These are phyloP conservation scores for Micromys minutus DNA, from an alignment of 2,113 vertebrate species.

Conservation along the genomic window DNA sequence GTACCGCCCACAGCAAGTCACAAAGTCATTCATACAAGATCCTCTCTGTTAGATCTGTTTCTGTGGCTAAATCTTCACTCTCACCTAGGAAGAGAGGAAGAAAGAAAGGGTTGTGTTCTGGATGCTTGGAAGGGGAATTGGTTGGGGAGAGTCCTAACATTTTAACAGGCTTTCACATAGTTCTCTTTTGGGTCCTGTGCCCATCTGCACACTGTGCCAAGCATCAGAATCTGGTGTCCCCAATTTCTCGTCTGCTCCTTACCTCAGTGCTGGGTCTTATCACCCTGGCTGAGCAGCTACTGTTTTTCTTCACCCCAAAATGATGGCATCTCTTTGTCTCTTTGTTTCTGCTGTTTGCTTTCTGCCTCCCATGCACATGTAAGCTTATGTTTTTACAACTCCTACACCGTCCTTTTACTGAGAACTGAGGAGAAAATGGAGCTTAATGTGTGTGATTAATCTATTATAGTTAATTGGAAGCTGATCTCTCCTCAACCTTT, in stretches of 20 bases:
- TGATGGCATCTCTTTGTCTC: background rate
- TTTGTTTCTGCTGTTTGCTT: background rate
- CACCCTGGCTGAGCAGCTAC: background rate
- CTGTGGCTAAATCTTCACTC: background rate
- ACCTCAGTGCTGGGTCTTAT: background rate
- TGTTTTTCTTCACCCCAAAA: background rate
- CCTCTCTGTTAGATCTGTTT: background rate
- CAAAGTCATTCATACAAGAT: too few relatives aligned
- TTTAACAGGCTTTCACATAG: background rate
- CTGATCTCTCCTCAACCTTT: background rate
- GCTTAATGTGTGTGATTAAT: background rate
- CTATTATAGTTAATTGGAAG: background rate
- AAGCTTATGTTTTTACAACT: conserved; percentile 2
- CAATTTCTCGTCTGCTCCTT: background rate
- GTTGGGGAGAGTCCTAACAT: background rate
- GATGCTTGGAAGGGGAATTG: background rate
- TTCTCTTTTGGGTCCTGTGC: background rate
- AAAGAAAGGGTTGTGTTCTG: background rate
- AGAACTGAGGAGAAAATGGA: background rate
- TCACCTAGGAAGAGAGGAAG: background rate
- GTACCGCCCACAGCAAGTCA: background rate
- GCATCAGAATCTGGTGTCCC: background rate
- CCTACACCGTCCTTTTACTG: background rate
- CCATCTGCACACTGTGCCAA: too few relatives aligned
- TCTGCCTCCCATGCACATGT: background rate